These are phyloP conservation scores for Neodontobutis hainanensis DNA, from an alignment of 2,113 vertebrate genomes.

Conservation along the genomic window DNA sequence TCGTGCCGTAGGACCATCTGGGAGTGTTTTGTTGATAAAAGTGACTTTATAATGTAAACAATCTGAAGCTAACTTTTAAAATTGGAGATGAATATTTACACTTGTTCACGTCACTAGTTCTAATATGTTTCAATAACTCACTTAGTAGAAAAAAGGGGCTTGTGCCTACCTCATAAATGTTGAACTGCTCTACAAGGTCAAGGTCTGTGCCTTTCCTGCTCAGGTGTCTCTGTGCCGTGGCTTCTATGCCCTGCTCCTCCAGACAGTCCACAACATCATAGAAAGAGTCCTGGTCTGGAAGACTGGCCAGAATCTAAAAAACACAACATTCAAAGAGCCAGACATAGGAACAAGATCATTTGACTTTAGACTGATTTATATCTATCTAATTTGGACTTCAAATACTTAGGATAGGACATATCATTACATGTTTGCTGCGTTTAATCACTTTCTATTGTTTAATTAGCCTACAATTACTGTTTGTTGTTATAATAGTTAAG, in stretches of 20 bases:
- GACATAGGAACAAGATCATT: neutral
- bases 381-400: too few species aligned
- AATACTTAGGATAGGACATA: too few species aligned
- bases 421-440: too few species aligned
- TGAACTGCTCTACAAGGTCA: conserved; percentile 94
- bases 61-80: too few species aligned
- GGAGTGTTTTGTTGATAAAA: neutral
- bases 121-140: neutral
- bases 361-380: too few species aligned
- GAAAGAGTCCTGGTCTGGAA: conserved; percentile 96
- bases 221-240: conserved; percentile 88
- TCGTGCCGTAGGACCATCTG: conserved; percentile 88
- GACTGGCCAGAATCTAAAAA: conserved; percentile 86
- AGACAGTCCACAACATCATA: conserved; percentile 96
- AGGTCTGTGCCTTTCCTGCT: conserved; percentile 93
- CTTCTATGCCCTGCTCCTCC: conserved; percentile 92
- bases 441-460: too few species aligned
- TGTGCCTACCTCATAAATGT: conserved; percentile 90
- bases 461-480: too few species aligned
- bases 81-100: too few species aligned
- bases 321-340: conserved; percentile 3
- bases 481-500: too few species aligned
- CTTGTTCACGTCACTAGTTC: neutral
- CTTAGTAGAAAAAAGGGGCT: neutral
- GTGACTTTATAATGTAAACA: too few species aligned